Evolutionary conservation across 2,797 vertebrate genomes (phyloP).

Genomic region (Phylloscopus collybita): DNA sequence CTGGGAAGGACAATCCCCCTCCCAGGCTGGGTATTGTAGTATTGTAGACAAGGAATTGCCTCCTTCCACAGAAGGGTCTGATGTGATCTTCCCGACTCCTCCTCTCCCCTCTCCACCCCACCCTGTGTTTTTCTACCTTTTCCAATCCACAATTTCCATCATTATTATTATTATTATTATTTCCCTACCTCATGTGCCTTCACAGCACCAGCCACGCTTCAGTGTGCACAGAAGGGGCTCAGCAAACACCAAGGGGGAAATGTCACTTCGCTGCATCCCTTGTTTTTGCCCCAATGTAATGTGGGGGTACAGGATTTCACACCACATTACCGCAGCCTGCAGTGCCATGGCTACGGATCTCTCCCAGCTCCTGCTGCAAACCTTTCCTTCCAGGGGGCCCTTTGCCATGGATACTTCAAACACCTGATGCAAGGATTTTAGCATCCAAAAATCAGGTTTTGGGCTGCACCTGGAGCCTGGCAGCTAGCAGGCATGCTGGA

Average conservation of each 20-base stretch:
- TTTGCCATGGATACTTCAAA: not conserved
- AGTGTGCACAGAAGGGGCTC: not conserved
- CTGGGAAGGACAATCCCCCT: accelerated
- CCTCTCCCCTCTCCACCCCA: not conserved
- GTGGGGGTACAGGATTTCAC: not conserved
- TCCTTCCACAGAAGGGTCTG: accelerated
- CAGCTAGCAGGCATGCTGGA: not conserved
- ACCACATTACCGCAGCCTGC: not conserved
- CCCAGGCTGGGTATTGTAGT: accelerated
- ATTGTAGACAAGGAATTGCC: accelerated
- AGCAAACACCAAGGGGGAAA: not conserved
- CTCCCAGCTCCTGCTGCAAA: not conserved
- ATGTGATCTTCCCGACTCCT: not conserved
- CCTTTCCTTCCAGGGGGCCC: not conserved
- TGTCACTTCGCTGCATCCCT: not conserved
- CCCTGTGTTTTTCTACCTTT: not conserved
- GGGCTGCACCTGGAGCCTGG: not conserved
- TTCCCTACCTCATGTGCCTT: not conserved
- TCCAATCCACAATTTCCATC: not conserved
- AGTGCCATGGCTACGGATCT: not conserved
- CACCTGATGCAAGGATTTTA: not conserved
- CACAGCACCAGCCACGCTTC: accelerated
- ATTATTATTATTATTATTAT: not conserved
- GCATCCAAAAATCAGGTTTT: not conserved
- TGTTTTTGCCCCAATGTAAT: not conserved